A percentile compares a stretch with the other conserved stretches of the same genome.
phyloP scores from a whole-genome alignment of 2,888 invertebrate genomes.

The Ariolimax columbianus region DNA sequence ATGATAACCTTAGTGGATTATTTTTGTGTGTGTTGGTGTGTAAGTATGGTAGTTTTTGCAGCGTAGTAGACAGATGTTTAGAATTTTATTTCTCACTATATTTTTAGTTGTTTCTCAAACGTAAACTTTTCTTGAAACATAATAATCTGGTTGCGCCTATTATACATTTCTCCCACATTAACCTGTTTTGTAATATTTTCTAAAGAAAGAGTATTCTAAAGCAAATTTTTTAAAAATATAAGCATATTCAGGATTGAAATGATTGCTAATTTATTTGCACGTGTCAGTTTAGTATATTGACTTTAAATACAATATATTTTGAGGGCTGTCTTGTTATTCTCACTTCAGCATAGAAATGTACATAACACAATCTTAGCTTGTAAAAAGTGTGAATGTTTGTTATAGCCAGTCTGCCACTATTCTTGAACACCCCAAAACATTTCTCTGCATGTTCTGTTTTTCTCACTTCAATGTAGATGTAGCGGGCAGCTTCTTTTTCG shows the following conservation, averaged over 20 bases:
- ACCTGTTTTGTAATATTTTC: background rate
- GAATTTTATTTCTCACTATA: background rate
- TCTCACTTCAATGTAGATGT: background rate
- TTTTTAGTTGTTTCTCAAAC: background rate
- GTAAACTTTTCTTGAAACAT: background rate
- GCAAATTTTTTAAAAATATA: background rate
- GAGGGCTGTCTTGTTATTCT: no score
- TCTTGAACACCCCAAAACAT: no score
- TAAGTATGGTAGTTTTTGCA: slow-evolving; percentile 38
- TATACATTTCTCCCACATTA: background rate
- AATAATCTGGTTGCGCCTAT: background rate
- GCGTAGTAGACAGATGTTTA: background rate
- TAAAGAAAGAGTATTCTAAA: background rate
- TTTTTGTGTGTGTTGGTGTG: slow-evolving; percentile 41
- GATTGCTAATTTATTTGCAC: background rate
- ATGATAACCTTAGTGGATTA: slow-evolving; percentile 34
- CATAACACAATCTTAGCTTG: background rate
- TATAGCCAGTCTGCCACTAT: no score
- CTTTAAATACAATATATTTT: no score
- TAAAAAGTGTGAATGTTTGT: no score
- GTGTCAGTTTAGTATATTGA: background rate
- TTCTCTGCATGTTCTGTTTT: background rate
- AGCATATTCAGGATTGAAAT: no score
- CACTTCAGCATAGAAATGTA: background rate
- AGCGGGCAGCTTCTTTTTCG: no score